Evolutionary conservation across 1,140 invertebrate species (phyloP).

Genomic region (Triops longicaudatus): DNA sequence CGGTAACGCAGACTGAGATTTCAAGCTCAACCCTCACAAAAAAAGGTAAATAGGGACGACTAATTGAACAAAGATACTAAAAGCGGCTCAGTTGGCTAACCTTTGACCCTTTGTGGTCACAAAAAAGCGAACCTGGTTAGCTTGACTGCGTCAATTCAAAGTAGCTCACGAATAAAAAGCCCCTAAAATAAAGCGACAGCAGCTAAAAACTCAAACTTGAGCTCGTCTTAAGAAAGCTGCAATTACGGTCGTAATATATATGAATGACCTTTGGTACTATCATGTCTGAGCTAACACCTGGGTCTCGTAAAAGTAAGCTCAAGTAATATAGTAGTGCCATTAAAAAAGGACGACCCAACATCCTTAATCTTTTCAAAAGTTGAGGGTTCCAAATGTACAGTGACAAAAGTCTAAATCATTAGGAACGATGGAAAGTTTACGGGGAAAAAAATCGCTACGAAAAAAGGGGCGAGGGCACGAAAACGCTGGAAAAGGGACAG

Average conservation of each 20-base stretch:
- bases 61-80: neutral
- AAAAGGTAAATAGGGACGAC: neutral
- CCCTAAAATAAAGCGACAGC: too few species aligned
- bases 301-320: neutral
- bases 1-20: neutral
- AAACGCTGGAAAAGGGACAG: neutral
- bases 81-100: neutral
- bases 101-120: neutral
- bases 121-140: neutral
- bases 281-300: constrained; percentile 4
- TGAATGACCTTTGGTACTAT: constrained; percentile 1
- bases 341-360: neutral
- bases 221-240: neutral
- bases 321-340: neutral
- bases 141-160: too few species aligned
- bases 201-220: too few species aligned
- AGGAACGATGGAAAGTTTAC: neutral
- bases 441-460: neutral
- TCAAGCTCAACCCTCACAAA: neutral
- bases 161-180: too few species aligned
- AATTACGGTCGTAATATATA: neutral
- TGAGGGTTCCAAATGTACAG: neutral
- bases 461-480: neutral
- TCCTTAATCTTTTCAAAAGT: neutral
- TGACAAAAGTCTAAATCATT: neutral